A percentile compares a stretch with the other conserved stretches of the same genome.
Conservation (phyloP, 1,140 invertebrate species). For the Eciton burchellii region DNA sequence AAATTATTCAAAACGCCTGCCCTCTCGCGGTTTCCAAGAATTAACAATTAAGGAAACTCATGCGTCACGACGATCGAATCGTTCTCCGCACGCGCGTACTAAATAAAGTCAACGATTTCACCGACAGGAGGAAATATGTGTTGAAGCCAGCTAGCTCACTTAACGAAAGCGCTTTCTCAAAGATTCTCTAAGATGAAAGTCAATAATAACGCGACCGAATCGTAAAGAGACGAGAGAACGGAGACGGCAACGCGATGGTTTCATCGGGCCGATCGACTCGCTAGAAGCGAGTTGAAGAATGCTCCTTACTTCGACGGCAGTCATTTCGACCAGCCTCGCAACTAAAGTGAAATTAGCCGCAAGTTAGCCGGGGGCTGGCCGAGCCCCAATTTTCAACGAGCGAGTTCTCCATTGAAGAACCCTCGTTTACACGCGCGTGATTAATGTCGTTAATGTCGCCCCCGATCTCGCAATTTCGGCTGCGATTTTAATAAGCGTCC, state of each 20-base stretch:
- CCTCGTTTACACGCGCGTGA: constrained; percentile 74
- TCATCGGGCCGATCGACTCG: neutral
- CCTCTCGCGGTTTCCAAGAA: too few species aligned
- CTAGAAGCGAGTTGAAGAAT: neutral
- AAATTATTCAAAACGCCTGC: too few species aligned
- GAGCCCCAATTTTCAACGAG: constrained; percentile 21
- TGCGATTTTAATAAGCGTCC: constrained; percentile 77
- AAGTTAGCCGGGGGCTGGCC: constrained; percentile 61
- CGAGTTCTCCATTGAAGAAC: neutral
- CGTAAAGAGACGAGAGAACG: neutral
- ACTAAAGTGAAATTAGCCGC: constrained; percentile 70
- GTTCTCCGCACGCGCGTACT: too few species aligned
- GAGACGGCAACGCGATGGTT: neutral
- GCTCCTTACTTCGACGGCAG: constrained; percentile 8
- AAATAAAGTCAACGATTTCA: too few species aligned
- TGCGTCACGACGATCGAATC: too few species aligned
- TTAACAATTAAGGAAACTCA: too few species aligned
- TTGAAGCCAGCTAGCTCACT: too few species aligned
- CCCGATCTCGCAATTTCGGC: constrained; percentile 62
- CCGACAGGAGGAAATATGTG: too few species aligned
- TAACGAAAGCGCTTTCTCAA: neutral
- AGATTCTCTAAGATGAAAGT: neutral
- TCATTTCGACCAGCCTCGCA: constrained; percentile 26
- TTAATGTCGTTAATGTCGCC: constrained; percentile 72
- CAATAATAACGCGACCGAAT: neutral